Percentiles rank a stretch among this genome's conserved stretches.
phyloP scores from a whole-genome alignment of 2,888 invertebrate species.

The Bhutanitis thaidina region DNA sequence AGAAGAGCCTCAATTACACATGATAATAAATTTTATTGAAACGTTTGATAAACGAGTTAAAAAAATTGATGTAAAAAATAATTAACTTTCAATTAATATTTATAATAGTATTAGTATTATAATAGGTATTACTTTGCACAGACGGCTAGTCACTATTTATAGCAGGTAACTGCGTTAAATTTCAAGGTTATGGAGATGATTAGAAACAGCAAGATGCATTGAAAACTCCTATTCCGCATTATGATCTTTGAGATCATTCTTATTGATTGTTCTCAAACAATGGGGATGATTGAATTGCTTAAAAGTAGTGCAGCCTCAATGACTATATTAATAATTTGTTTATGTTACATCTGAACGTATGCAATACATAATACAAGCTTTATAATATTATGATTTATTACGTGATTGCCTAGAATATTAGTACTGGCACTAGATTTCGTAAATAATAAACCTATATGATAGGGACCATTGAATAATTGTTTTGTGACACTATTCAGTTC shows the following conservation, averaged over 20 bases:
- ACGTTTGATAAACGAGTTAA: too few species aligned
- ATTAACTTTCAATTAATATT: too few species aligned
- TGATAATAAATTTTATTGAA: too few species aligned
- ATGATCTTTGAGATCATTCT: neutral
- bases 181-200: neutral
- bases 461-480: neutral
- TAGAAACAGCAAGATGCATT: neutral
- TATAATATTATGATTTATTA: too few species aligned
- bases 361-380: too few species aligned
- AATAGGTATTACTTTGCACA: too few species aligned
- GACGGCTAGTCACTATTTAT: too few species aligned
- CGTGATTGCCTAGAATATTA: neutral
- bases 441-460: neutral
- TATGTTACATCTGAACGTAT: too few species aligned
- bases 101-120: too few species aligned
- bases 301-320: neutral
- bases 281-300: neutral
- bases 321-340: neutral
- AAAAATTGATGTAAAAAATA: too few species aligned
- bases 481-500: neutral
- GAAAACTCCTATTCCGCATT: neutral
- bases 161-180: too few species aligned
- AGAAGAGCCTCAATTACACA: too few species aligned
- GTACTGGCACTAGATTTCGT: neutral
- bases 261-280: neutral